A percentile compares a stretch with the other conserved stretches of the same genome.
Conservation (phyloP, 2,113 vertebrate species). For the Lepisosteus oculatus region DNA sequence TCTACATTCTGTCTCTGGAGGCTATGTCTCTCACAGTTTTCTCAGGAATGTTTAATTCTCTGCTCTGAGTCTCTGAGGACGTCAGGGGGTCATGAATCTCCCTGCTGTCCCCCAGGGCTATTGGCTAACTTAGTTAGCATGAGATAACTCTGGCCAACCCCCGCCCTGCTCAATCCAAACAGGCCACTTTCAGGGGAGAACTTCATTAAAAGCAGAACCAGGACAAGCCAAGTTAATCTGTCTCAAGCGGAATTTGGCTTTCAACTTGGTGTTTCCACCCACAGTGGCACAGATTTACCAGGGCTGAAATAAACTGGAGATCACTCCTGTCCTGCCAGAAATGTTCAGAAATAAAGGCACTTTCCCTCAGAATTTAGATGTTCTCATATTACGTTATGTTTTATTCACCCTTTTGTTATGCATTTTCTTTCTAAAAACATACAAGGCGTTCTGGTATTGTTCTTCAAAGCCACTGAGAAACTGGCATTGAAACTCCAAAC, state of each 20-base stretch:
- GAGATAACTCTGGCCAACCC: constrained; percentile 77
- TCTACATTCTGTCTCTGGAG: constrained; percentile 71
- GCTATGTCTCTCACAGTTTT: constrained; percentile 70
- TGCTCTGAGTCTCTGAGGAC: constrained; percentile 67
- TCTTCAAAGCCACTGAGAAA: too few relatives aligned
- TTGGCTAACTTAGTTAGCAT: constrained; percentile 81
- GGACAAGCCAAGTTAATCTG: constrained; percentile 79
- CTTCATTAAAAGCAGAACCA: constrained; percentile 82
- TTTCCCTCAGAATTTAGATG: too few relatives aligned
- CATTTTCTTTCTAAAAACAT: too few relatives aligned
- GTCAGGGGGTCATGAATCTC: constrained; percentile 69
- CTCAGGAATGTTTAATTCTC: constrained; percentile 82
- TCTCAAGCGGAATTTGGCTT: constrained; percentile 61
- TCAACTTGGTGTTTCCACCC: neutral
- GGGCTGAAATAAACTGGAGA: neutral
- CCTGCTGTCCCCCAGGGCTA: constrained; percentile 79
- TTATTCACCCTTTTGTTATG: too few relatives aligned
- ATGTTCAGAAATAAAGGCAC: too few relatives aligned
- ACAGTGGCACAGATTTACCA: neutral
- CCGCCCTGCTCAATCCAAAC: constrained; percentile 65
- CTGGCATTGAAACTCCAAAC: too few relatives aligned
- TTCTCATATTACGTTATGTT: too few relatives aligned
- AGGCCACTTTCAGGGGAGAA: constrained; percentile 75
- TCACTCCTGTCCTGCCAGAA: too few relatives aligned
- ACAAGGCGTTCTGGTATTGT: too few relatives aligned